Percentiles rank a stretch among this genome's conserved stretches.
These are phyloP conservation scores for Acrobasis suavella DNA, from an alignment of 2,888 invertebrate species.

Conservation along the genomic window DNA sequence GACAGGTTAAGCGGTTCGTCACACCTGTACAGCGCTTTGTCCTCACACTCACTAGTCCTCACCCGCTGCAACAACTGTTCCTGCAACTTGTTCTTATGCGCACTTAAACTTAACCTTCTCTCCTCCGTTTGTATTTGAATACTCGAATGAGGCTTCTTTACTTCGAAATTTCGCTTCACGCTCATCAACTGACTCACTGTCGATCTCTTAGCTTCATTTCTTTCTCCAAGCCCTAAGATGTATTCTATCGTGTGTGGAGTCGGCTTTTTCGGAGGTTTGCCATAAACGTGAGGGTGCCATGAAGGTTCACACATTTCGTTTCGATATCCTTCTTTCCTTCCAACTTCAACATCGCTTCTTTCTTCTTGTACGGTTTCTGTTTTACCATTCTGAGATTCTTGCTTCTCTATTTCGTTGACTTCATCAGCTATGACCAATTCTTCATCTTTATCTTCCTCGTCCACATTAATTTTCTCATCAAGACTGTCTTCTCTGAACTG, in stretches of 20 bases:
- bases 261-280: slow-evolving; percentile 89
- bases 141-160: slow-evolving; percentile 50
- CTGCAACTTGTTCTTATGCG: slow-evolving; percentile 69
- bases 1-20: slow-evolving; percentile 83
- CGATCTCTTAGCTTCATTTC: slow-evolving; percentile 42
- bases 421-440: slow-evolving; percentile 55
- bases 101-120: slow-evolving; percentile 56
- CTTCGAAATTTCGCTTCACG: slow-evolving; percentile 63
- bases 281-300: slow-evolving; percentile 96
- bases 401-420: slow-evolving; percentile 36
- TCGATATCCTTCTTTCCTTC: slow-evolving; percentile 36
- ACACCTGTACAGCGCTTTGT: slow-evolving; percentile 54
- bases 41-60: slow-evolving; percentile 67
- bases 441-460: slow-evolving; percentile 56
- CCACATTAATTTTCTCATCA: slow-evolving; percentile 62
- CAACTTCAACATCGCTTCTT: slow-evolving; percentile 34
- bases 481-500: slow-evolving; percentile 49
- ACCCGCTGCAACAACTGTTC: slow-evolving; percentile 71
- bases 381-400: slow-evolving; percentile 36
- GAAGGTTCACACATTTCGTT: slow-evolving; percentile 64
- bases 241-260: slow-evolving; percentile 95
- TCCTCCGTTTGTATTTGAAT: slow-evolving; percentile 71
- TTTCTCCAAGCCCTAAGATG: slow-evolving; percentile 85
- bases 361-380: slow-evolving; percentile 32
- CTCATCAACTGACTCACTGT: slow-evolving; percentile 63